Conservation (phyloP, 2,113 vertebrate genomes). For the Meleagris gallopavo region DNA sequence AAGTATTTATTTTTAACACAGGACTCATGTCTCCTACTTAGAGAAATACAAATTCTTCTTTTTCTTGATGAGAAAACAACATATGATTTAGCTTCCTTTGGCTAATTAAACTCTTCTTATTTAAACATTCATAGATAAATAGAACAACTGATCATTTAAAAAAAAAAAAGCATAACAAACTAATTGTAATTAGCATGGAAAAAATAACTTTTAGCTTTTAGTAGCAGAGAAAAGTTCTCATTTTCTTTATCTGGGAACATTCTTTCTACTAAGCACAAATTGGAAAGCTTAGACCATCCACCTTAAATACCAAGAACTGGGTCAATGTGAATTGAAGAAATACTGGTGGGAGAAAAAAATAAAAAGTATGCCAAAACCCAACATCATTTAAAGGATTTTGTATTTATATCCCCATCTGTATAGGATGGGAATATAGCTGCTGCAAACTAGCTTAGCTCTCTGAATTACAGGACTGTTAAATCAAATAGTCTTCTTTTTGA, state of each 20-base stretch:
- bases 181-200: neutral
- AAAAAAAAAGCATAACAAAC: neutral
- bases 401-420: neutral
- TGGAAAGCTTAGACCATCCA: neutral
- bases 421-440: neutral
- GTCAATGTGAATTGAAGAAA: slow-evolving; percentile 14
- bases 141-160: neutral
- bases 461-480: neutral
- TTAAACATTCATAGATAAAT: neutral
- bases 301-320: slow-evolving; percentile 10
- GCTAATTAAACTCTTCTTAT: neutral
- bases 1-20: neutral
- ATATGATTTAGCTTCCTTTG: neutral
- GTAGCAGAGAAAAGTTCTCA: neutral
- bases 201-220: neutral
- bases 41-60: neutral
- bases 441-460: slow-evolving; percentile 4
- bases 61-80: neutral
- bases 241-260: slow-evolving; percentile 5
- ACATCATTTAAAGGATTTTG: slow-evolving; percentile 16
- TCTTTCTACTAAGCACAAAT: neutral
- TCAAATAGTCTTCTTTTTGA: neutral
- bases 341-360: neutral
- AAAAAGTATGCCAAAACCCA: neutral
- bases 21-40: neutral